A percentile compares a stretch with the other conserved stretches of the same genome.
Evolutionary conservation across 2,113 vertebrate species (phyloP).

Genomic region (Vireo altiloquus): DNA sequence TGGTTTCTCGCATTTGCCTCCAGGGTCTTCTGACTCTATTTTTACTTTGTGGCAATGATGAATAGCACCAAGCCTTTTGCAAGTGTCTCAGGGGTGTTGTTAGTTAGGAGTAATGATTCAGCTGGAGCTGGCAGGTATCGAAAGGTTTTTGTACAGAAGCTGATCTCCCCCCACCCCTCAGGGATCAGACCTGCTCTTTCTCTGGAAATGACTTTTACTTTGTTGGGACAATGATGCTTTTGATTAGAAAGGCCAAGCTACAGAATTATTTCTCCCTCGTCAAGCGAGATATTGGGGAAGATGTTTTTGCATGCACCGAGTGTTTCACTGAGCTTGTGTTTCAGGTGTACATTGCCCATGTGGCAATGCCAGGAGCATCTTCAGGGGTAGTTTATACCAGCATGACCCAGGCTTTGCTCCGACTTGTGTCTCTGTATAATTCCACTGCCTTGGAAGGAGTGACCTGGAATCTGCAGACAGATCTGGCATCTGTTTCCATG

Average conservation of each 20-base stretch:
- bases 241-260: neutral
- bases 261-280: neutral
- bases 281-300: neutral
- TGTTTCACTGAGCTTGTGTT: neutral
- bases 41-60: neutral
- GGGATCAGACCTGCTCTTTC: neutral
- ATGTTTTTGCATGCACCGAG: neutral
- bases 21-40: neutral
- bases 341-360: neutral
- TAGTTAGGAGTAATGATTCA: neutral
- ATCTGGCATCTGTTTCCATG: neutral
- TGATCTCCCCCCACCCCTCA: neutral
- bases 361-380: neutral
- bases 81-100: neutral
- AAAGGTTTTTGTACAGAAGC: neutral
- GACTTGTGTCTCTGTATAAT: neutral
- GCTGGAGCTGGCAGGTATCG: neutral
- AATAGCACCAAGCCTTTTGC: neutral
- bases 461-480: neutral
- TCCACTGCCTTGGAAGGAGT: neutral
- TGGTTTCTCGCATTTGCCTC: neutral
- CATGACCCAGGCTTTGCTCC: neutral
- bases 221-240: neutral
- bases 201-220: neutral
- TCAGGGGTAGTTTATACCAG: neutral